phyloP scores from a whole-genome alignment of 2,113 vertebrate species.

The Phalacrocorax carbo region DNA sequence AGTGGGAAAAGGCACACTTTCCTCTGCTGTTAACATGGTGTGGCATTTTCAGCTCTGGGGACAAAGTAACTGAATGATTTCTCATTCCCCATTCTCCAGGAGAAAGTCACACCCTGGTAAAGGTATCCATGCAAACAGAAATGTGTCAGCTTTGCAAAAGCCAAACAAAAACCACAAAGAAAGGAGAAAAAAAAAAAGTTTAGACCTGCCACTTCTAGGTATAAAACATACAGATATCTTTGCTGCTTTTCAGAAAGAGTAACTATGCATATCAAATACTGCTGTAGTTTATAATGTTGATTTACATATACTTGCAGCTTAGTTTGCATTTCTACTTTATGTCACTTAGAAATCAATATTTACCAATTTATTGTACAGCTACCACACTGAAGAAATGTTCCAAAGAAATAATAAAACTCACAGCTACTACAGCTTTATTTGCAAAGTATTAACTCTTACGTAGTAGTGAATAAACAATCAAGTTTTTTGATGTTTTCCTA shows the following conservation, averaged over 20 bases:
- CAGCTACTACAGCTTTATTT: not conserved
- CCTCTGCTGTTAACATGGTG: not conserved
- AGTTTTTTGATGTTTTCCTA: not conserved
- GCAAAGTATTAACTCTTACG: not conserved
- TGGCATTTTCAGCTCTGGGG: not conserved
- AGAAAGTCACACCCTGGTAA: not conserved
- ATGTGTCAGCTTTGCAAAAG: not conserved
- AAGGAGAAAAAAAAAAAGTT: not conserved
- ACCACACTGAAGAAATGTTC: not conserved
- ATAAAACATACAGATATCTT: not conserved
- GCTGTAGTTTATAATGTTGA: not conserved
- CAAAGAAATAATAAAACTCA: not conserved
- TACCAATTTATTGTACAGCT: not conserved
- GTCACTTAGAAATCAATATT: conserved; percentile 7
- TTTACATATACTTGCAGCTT: not conserved
- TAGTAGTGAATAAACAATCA: not conserved
- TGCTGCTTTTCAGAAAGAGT: not conserved
- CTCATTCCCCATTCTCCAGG: not conserved
- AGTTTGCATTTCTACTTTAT: not conserved
- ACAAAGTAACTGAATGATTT: not conserved
- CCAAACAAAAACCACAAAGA: not conserved
- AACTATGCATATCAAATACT: not conserved
- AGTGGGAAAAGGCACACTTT: not conserved
- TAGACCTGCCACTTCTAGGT: not conserved
- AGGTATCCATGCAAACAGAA: not conserved